Evolutionary conservation across 1,140 invertebrate species (phyloP).

Genomic region (Caenorhabditis latens): DNA sequence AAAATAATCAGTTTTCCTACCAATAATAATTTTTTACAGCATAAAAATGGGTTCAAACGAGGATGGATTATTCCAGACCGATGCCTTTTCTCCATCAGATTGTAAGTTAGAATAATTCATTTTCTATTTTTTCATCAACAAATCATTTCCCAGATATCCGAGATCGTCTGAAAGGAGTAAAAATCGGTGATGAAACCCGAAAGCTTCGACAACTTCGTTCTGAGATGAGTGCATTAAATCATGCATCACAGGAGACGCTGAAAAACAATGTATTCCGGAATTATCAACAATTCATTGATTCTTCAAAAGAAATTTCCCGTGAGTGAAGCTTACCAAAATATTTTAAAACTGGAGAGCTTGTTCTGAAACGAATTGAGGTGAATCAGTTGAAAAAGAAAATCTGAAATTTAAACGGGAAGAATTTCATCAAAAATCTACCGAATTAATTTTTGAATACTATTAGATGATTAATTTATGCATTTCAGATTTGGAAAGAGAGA

Average conservation of each 20-base stretch:
- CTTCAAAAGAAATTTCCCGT: slow-evolving; percentile 77
- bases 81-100: slow-evolving; percentile 51
- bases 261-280: slow-evolving; percentile 77
- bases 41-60: slow-evolving; percentile 36
- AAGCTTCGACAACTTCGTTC: slow-evolving; percentile 70
- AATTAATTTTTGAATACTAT: background rate
- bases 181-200: slow-evolving; percentile 71
- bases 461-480: slow-evolving; percentile 53
- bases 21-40: too few relatives aligned
- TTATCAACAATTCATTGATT: slow-evolving; percentile 76
- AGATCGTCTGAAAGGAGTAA: slow-evolving; percentile 54
- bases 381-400: too few relatives aligned
- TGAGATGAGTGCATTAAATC: slow-evolving; percentile 67
- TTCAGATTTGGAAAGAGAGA: slow-evolving; percentile 93
- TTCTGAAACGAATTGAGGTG: too few relatives aligned
- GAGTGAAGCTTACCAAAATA: background rate
- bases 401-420: too few relatives aligned
- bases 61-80: slow-evolving; percentile 42
- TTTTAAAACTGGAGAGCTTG: too few relatives aligned
- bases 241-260: slow-evolving; percentile 70
- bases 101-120: slow-evolving; percentile 16
- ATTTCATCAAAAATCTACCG: too few relatives aligned
- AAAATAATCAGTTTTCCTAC: background rate
- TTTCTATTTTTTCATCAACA: background rate
- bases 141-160: slow-evolving; percentile 51